Conservation (phyloP, 1,140 invertebrate species). For the Ips typographus region DNA sequence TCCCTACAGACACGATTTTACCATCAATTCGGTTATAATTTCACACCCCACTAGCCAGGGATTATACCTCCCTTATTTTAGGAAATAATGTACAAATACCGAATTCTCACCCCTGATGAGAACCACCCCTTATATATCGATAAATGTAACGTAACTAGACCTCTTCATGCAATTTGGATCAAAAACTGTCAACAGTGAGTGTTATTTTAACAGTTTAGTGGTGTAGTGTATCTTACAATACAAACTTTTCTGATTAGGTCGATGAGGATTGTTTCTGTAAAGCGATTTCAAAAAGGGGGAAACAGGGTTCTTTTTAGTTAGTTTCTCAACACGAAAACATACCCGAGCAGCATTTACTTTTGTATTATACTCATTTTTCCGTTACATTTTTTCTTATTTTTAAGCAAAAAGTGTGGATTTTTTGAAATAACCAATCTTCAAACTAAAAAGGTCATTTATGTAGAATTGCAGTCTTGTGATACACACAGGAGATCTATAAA, state of each 20-base stretch:
- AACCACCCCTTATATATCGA: constrained; percentile 32
- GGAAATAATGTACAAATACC: constrained; percentile 40
- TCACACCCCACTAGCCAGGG: constrained; percentile 34
- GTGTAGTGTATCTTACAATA: constrained; percentile 29
- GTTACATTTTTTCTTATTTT: no score
- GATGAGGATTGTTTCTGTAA: constrained; percentile 5
- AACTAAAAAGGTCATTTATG: no score
- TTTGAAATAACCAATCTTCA: no score
- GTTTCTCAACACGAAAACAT: no score
- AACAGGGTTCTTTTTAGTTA: neutral
- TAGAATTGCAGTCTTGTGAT: no score
- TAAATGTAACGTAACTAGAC: constrained; percentile 37
- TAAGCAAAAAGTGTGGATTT: no score
- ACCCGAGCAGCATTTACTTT: no score
- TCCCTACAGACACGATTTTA: neutral
- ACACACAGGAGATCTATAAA: no score
- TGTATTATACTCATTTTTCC: no score
- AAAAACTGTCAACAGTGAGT: constrained; percentile 29
- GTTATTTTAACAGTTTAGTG: constrained; percentile 40
- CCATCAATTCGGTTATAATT: constrained; percentile 25
- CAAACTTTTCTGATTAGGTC: constrained; percentile 21
- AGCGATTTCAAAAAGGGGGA: neutral
- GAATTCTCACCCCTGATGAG: constrained; percentile 37
- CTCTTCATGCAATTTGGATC: constrained; percentile 32
- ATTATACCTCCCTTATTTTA: constrained; percentile 42